These are phyloP conservation scores for Sorex araneus DNA, from an alignment of 2,113 vertebrate genomes.

Conservation along the genomic window DNA sequence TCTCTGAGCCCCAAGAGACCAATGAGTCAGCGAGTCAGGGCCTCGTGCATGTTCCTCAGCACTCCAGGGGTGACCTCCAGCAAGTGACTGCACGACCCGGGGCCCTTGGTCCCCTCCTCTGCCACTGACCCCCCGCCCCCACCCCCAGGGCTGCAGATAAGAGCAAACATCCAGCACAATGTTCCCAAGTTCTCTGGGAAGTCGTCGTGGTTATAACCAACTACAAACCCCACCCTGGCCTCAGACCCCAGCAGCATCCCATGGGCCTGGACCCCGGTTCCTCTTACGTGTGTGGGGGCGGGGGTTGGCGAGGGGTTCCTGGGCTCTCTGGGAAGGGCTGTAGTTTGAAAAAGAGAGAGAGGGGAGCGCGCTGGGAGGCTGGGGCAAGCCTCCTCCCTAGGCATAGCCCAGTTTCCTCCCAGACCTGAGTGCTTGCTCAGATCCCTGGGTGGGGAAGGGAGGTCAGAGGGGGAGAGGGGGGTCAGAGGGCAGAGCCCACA, in stretches of 20 bases:
- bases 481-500: background rate
- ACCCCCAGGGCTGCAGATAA: background rate
- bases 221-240: background rate
- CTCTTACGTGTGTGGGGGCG: background rate
- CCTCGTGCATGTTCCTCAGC: background rate
- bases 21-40: background rate
- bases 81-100: background rate
- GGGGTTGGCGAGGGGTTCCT: background rate
- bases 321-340: background rate
- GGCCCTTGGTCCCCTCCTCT: background rate
- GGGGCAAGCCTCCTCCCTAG: background rate
- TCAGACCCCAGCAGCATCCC: background rate
- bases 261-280: background rate
- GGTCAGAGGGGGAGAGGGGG: too few relatives aligned
- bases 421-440: background rate
- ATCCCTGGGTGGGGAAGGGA: too few relatives aligned
- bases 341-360: background rate
- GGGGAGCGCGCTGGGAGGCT: conserved; percentile 22
- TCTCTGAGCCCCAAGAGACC: background rate
- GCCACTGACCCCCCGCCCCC: too few relatives aligned
- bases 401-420: conserved; percentile 50
- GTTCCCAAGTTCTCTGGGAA: background rate
- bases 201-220: background rate
- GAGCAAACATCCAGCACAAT: background rate
- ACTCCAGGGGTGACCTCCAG: background rate